Evolutionary conservation across 2,797 vertebrate genomes (phyloP).

Genomic region (Chiloscyllium punctatum): DNA sequence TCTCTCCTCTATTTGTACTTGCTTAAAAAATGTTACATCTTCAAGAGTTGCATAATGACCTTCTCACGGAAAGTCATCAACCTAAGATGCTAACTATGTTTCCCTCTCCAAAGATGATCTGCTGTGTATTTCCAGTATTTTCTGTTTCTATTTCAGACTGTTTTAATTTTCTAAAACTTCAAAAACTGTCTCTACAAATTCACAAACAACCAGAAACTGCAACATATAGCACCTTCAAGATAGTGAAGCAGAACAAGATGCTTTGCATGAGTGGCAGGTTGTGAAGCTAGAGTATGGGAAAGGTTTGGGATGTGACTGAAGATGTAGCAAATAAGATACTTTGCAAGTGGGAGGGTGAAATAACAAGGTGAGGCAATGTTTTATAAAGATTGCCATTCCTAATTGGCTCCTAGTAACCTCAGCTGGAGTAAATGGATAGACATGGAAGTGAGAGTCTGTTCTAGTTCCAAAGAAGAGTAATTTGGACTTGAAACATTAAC

Average conservation of each 20-base stretch:
- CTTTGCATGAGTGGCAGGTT: background rate
- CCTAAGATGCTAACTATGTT: background rate
- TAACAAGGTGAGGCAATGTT: background rate
- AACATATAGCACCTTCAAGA: background rate
- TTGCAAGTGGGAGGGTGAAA: background rate
- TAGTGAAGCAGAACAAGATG: background rate
- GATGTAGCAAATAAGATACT: background rate
- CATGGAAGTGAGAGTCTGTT: background rate
- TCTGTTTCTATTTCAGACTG: background rate
- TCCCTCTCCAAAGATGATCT: background rate
- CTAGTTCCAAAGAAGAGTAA: no score
- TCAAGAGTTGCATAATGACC: background rate
- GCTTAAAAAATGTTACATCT: background rate
- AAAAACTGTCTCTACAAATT: background rate
- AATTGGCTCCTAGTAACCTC: background rate
- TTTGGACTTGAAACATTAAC: no score
- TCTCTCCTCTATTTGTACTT: background rate
- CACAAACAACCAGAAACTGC: background rate
- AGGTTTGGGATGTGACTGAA: background rate
- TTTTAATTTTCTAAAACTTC: background rate
- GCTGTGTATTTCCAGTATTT: background rate
- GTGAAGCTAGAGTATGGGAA: background rate
- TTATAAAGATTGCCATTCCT: background rate
- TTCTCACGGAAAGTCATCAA: background rate
- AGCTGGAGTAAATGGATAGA: background rate